Evolutionary conservation across 2,797 vertebrate species (phyloP).

Genomic region (Todus mexicanus): DNA sequence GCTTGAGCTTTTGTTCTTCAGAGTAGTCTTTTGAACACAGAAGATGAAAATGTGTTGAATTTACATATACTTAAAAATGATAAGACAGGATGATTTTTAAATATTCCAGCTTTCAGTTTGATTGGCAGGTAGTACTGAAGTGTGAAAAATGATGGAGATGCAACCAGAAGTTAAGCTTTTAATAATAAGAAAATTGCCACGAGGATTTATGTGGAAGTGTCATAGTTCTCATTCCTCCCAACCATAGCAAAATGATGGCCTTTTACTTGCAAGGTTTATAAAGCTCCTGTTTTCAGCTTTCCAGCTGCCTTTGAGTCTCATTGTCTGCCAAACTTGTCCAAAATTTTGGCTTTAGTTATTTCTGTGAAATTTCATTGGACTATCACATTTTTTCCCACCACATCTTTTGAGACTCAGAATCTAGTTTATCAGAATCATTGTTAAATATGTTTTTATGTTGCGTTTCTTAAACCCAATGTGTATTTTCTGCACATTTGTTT

Average conservation of each 20-base stretch:
- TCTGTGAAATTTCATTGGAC: neutral
- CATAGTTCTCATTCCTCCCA: conserved; percentile 6
- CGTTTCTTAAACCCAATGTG: neutral
- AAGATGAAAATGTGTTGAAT: neutral
- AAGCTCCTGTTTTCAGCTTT: neutral
- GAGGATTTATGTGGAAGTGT: neutral
- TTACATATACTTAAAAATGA: neutral
- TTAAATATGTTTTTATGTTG: neutral
- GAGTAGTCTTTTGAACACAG: neutral
- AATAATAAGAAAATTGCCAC: neutral
- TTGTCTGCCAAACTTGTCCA: neutral
- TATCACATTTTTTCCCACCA: neutral
- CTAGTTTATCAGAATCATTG: neutral
- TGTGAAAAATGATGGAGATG: conserved; percentile 23
- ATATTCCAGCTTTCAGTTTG: neutral
- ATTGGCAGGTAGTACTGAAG: neutral
- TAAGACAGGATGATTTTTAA: neutral
- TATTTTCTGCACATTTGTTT: neutral
- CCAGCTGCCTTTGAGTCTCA: neutral
- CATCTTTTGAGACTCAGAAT: neutral
- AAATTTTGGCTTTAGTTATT: neutral
- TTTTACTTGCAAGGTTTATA: neutral
- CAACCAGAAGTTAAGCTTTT: conserved; percentile 42
- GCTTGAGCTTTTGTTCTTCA: neutral
- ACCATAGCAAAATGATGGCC: neutral